These are phyloP conservation scores for Arremon aurantiirostris DNA, from an alignment of 2,797 vertebrate genomes.

Conservation along the genomic window DNA sequence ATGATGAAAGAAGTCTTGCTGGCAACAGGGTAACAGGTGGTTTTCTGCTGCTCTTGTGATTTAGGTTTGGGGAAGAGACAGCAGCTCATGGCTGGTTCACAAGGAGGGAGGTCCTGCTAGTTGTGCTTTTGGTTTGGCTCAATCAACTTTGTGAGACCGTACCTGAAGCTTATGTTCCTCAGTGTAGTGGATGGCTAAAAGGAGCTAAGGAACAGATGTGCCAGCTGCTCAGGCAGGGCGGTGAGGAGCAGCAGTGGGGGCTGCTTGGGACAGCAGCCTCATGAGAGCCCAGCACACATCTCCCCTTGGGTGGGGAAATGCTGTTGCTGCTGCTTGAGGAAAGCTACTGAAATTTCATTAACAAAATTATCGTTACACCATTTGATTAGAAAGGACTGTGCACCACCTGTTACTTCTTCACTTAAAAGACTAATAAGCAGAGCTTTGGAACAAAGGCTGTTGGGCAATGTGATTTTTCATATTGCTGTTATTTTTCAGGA, in stretches of 20 bases:
- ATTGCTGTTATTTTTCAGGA: not conserved
- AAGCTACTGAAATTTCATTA: not conserved
- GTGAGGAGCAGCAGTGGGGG: rapidly evolving
- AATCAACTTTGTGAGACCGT: not conserved
- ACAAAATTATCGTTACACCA: not conserved
- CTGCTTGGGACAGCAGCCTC: not conserved
- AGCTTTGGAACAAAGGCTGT: not conserved
- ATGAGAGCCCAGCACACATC: not conserved
- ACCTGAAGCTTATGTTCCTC: not conserved
- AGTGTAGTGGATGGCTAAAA: not conserved
- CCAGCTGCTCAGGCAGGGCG: not conserved
- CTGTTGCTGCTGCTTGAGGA: not conserved
- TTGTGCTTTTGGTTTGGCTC: not conserved
- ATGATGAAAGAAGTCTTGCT: not conserved
- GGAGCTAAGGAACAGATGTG: not conserved
- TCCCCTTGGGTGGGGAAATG: not conserved
- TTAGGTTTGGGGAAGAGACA: not conserved
- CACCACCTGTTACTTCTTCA: not conserved
- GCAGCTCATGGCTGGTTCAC: not conserved
- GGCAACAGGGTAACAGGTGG: rapidly evolving
- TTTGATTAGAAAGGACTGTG: not conserved
- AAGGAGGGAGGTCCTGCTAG: not conserved
- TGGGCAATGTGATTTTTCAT: not conserved
- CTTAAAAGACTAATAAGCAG: not conserved
- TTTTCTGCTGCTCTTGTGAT: not conserved